Percentiles rank a stretch among this genome's conserved stretches.
Conservation (phyloP, 2,888 invertebrate species). For the Notocelia uddmanniana region DNA sequence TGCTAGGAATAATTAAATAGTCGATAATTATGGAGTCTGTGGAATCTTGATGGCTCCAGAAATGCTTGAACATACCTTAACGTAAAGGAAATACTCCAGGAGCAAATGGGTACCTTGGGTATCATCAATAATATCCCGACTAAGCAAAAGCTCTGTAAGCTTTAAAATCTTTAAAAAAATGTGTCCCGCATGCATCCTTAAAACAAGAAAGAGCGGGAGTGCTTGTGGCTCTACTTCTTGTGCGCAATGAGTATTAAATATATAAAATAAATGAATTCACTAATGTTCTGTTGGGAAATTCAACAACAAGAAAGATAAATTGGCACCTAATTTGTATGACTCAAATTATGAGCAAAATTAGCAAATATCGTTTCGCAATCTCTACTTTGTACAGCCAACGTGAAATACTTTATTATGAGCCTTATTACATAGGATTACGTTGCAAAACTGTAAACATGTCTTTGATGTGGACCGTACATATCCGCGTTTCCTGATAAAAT, state of each 20-base stretch:
- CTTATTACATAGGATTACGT: neutral
- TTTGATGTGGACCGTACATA: constrained; percentile 1
- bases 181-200: no score
- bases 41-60: neutral
- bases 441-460: neutral
- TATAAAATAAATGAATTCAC: no score
- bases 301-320: neutral
- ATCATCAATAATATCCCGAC: no score
- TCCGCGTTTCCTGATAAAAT: constrained; percentile 25
- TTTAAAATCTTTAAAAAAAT: no score
- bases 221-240: no score
- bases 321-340: neutral
- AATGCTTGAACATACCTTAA: neutral
- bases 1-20: neutral
- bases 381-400: neutral
- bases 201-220: no score
- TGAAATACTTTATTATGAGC: neutral
- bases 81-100: no score
- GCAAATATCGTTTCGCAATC: no score
- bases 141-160: no score
- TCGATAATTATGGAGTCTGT: neutral
- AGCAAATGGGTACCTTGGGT: no score
- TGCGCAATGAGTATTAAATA: no score
- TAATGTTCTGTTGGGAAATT: neutral
- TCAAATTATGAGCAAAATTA: neutral